Evolutionary conservation across 2,888 invertebrate genomes (phyloP).

Genomic region (Plebejus anna): DNA sequence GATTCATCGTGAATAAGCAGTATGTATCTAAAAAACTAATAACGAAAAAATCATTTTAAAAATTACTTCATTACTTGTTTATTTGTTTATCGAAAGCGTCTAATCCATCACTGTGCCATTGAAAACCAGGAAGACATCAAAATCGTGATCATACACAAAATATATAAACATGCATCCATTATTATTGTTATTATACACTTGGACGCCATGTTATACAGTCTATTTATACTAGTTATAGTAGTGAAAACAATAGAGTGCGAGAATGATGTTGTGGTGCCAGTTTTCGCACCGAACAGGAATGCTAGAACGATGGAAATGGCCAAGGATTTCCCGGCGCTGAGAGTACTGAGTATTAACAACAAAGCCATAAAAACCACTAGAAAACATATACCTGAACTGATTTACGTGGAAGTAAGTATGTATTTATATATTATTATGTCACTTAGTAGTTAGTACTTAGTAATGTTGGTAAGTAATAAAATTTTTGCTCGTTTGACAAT

Average conservation of each 20-base stretch:
- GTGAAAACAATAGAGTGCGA: slow-evolving; percentile 31
- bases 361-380: slow-evolving; percentile 35
- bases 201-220: slow-evolving; percentile 1
- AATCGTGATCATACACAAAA: slow-evolving; percentile 61
- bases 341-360: slow-evolving; percentile 50
- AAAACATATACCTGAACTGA: slow-evolving; percentile 44
- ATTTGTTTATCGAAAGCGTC: not conserved
- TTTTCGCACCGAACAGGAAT: slow-evolving; percentile 52
- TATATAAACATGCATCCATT: slow-evolving; percentile 54
- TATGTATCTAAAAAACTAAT: not conserved
- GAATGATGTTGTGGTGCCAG: slow-evolving; percentile 50
- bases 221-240: not conserved
- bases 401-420: slow-evolving; percentile 63
- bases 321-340: slow-evolving; percentile 63
- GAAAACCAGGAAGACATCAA: slow-evolving; percentile 32
- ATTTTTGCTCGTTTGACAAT: too few species aligned
- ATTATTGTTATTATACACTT: not conserved
- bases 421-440: not conserved
- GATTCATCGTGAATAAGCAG: too few species aligned
- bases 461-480: too few species aligned
- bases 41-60: not conserved
- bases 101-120: not conserved
- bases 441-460: not conserved
- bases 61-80: not conserved
- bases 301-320: slow-evolving; percentile 53